Percentiles rank a stretch among this genome's conserved stretches.
Conservation (phyloP, 2,888 invertebrate genomes). For the Mythimna pallens region DNA sequence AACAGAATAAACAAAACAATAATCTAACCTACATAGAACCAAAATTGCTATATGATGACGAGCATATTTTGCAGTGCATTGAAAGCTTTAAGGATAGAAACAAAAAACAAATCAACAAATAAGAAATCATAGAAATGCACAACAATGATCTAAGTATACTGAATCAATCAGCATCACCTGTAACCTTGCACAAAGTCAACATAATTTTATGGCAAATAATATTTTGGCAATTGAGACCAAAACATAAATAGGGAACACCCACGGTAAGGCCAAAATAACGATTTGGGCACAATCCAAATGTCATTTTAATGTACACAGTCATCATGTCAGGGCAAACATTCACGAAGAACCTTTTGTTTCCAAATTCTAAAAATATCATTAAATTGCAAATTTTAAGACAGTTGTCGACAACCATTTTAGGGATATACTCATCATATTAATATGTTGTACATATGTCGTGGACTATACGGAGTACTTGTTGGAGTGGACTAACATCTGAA, state of each 20-base stretch:
- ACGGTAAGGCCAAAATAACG: constrained; percentile 74
- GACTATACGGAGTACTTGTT: too few relatives aligned
- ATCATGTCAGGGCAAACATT: constrained; percentile 58
- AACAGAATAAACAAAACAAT: background rate
- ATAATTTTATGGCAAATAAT: constrained; percentile 62
- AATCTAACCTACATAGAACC: background rate
- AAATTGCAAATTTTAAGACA: background rate
- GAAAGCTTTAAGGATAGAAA: constrained; percentile 14
- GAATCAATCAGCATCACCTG: constrained; percentile 35
- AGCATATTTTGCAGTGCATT: constrained; percentile 14
- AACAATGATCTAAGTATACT: constrained; percentile 16
- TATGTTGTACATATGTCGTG: too few relatives aligned
- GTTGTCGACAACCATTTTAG: background rate
- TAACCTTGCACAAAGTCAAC: constrained; percentile 61
- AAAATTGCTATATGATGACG: constrained; percentile 8
- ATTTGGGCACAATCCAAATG: constrained; percentile 82
- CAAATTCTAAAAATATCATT: constrained; percentile 14
- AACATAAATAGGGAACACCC: constrained; percentile 67
- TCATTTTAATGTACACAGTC: constrained; percentile 69
- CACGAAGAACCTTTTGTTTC: constrained; percentile 47
- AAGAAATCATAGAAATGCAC: constrained; percentile 25
- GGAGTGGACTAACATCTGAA: too few relatives aligned
- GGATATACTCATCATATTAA: background rate
- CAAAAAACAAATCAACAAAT: constrained; percentile 11
- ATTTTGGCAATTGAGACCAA: constrained; percentile 71